These are phyloP conservation scores for cat (Felis catus) DNA, from an alignment of 2,113 vertebrate species.

Conservation along the genomic window DNA sequence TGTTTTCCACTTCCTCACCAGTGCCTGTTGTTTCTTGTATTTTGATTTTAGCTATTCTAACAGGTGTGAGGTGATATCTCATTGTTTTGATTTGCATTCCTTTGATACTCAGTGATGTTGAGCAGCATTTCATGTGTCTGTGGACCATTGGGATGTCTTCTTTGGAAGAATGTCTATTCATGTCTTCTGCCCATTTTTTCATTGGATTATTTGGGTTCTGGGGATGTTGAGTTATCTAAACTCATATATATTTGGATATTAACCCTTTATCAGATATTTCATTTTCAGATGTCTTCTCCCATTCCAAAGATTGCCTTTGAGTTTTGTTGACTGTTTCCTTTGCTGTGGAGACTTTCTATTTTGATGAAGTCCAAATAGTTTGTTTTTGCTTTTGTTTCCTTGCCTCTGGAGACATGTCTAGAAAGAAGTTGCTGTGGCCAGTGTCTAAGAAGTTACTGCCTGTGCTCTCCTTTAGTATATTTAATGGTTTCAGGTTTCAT, in stretches of 20 bases:
- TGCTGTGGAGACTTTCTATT: neutral
- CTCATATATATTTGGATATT: neutral
- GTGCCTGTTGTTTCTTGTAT: neutral
- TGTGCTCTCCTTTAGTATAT: neutral
- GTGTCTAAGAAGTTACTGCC: neutral
- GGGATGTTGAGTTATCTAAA: neutral
- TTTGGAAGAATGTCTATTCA: neutral
- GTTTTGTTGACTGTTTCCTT: neutral
- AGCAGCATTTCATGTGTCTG: neutral
- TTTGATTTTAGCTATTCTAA: neutral
- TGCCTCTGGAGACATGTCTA: neutral
- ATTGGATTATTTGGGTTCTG: neutral
- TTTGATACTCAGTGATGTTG: neutral
- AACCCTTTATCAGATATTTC: neutral
- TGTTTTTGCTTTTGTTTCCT: neutral
- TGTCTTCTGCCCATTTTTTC: neutral
- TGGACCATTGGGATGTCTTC: neutral
- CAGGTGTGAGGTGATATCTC: neutral
- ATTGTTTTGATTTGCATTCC: neutral
- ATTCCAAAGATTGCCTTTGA: neutral
- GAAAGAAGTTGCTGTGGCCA: neutral
- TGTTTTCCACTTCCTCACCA: neutral
- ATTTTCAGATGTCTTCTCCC: neutral
- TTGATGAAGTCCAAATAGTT: neutral
- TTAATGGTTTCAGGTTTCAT: neutral